Evolutionary conservation across 2,888 invertebrate genomes (phyloP), one percentile per base, ranked within the genome.

Genomic region (Lathronympha strigana): DNA sequence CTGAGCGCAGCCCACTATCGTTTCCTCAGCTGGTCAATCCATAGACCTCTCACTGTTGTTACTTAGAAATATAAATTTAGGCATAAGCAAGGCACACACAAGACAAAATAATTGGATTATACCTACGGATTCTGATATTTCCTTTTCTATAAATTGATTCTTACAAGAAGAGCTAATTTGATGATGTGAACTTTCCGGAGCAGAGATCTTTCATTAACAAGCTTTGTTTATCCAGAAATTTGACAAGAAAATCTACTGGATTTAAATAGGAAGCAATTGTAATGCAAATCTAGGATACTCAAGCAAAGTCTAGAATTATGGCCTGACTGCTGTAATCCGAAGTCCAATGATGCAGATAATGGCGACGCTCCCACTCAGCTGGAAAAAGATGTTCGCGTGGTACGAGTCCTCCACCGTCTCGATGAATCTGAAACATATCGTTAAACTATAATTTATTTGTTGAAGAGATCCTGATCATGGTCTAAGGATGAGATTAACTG

Each of bases 341-440:
- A 92, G 78, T 57, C 85, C 87, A 63, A 90, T 89, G 49, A 91
- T 86, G 67, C 92, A 92, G 38, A 92, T 87, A 5, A 91, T 90
- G 1, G 76, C 82, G 5, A 88, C 92, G 0, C 93, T 91, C 19
- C 92, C 92, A n/a, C 87, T 76, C 57, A 93, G 79, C 74, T 94
- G 93, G 28, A 92, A 92, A 71, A 93, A 87, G 69, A 93, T 92
- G 53, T 92, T 89, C 0, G 83, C 81, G 33, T 93, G 93, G 47
- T 90, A 92, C 0, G 91, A 89, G 40, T 88, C 75, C 71, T 93
- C 93, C 45, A 93, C 86, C 25, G 83, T 76, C 62, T 82, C 76
- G 28, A 92, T 86, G 61, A 92, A 88, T 57, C 92, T 93, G 81
- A 9, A 80, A 80, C 3, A 51, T 17, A 15, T 4, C 31, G 13